A percentile compares a stretch with the other conserved stretches of the same genome.
These are phyloP conservation scores for Synergus laeviventris DNA, from an alignment of 2,888 invertebrate species.

Conservation along the genomic window DNA sequence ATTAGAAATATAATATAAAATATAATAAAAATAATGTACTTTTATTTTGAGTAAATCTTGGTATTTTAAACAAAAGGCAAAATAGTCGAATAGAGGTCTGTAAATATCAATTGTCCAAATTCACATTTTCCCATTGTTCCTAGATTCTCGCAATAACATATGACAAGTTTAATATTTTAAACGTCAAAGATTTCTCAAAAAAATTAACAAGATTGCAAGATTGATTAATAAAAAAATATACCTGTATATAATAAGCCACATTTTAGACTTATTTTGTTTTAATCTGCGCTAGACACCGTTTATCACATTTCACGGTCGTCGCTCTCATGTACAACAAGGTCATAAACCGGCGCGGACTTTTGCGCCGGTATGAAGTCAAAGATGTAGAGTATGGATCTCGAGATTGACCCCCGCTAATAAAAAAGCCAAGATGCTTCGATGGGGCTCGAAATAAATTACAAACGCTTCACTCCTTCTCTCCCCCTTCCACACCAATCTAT, in stretches of 20 bases:
- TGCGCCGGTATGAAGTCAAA: background rate
- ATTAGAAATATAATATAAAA: no score
- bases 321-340: background rate
- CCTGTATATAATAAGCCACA: background rate
- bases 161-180: no score
- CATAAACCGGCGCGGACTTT: conserved; percentile 1
- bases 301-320: conserved; percentile 7
- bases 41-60: no score
- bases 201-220: no score
- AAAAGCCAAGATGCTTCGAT: conserved; percentile 44
- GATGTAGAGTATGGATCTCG: conserved; percentile 16
- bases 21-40: no score
- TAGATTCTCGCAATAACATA: no score
- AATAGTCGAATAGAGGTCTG: no score
- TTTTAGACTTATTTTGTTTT: background rate
- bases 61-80: no score
- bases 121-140: no score
- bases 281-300: background rate
- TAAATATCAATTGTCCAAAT: no score
- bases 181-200: no score
- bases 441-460: conserved; percentile 50
- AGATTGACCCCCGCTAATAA: conserved; percentile 37
- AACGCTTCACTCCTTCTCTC: conserved; percentile 43
- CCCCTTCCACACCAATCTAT: conserved; percentile 57
- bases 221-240: no score